Percentiles rank a stretch among this genome's conserved stretches.
Evolutionary conservation across 1,140 invertebrate genomes (phyloP).

Genomic region (Drosophila miranda): DNA sequence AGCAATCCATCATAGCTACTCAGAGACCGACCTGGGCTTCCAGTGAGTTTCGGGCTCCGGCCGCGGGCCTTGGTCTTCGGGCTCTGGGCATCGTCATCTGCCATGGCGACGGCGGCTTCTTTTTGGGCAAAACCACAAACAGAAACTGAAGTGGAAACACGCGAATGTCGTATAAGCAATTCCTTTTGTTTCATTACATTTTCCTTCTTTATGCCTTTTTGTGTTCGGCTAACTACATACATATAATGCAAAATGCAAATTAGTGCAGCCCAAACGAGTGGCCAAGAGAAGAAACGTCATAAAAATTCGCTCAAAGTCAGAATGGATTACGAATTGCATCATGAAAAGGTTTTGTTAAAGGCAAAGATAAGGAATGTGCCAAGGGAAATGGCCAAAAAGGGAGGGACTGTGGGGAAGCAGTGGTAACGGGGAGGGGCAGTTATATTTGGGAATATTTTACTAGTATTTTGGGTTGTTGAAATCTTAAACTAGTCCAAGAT

Average conservation of each 20-base stretch:
- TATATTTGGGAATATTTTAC: neutral
- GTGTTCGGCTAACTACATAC: constrained; percentile 9
- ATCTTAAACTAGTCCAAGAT: too few relatives aligned
- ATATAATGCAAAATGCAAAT: constrained; percentile 73
- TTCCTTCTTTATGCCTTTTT: constrained; percentile 29
- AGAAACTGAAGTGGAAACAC: constrained; percentile 45
- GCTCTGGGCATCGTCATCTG: constrained; percentile 18
- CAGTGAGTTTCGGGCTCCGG: constrained; percentile 28
- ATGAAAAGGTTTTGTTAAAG: constrained; percentile 21
- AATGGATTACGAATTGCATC: constrained; percentile 45
- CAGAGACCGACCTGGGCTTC: constrained; percentile 1
- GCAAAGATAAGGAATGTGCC: constrained; percentile 17
- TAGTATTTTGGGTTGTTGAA: neutral
- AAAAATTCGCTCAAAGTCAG: constrained; percentile 44
- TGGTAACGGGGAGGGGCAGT: neutral
- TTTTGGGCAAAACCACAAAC: constrained; percentile 48
- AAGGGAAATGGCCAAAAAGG: constrained; percentile 7
- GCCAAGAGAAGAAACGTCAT: constrained; percentile 17
- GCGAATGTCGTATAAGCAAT: constrained; percentile 76
- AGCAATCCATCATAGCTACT: constrained; percentile 68
- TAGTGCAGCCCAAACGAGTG: constrained; percentile 30
- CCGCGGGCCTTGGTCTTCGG: constrained; percentile 1
- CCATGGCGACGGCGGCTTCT: constrained; percentile 50
- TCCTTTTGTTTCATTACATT: constrained; percentile 10
- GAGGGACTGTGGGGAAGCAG: neutral